These are phyloP conservation scores for Esox lucius DNA, from an alignment of 2,797 vertebrate genomes.

Conservation along the genomic window DNA sequence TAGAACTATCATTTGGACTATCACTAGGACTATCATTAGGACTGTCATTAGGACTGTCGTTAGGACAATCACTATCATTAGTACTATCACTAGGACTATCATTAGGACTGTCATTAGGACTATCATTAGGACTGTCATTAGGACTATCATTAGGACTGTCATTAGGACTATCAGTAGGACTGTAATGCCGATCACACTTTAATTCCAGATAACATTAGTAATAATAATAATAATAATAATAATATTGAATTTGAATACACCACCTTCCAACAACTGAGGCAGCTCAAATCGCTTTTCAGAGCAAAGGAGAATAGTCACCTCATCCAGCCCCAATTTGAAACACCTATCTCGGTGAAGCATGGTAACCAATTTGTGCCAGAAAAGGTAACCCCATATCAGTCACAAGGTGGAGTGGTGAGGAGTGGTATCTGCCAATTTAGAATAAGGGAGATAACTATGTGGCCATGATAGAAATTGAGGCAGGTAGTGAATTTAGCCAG, in stretches of 20 bases:
- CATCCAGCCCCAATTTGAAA: background rate
- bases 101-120: too few species aligned
- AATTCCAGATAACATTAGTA: background rate
- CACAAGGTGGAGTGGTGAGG: background rate
- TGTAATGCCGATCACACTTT: background rate
- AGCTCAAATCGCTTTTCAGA: background rate
- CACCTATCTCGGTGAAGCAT: background rate
- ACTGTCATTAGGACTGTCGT: constrained; percentile 9
- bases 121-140: too few species aligned
- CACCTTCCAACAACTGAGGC: background rate
- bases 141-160: too few species aligned
- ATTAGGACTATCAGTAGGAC: background rate
- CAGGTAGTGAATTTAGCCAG: background rate
- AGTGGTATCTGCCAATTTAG: background rate
- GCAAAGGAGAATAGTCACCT: background rate
- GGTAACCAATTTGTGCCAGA: background rate
- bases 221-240: background rate
- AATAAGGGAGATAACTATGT: background rate
- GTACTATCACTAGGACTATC: too few species aligned
- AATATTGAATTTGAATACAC: background rate
- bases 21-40: background rate
- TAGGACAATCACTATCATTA: too few species aligned
- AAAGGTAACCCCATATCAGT: background rate
- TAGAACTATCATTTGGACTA: too few species aligned
- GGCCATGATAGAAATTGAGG: background rate